Base-by-base conservation (phyloP, 2,113 vertebrate genomes). In the Sterrhoptilus dennistouni region DNA sequence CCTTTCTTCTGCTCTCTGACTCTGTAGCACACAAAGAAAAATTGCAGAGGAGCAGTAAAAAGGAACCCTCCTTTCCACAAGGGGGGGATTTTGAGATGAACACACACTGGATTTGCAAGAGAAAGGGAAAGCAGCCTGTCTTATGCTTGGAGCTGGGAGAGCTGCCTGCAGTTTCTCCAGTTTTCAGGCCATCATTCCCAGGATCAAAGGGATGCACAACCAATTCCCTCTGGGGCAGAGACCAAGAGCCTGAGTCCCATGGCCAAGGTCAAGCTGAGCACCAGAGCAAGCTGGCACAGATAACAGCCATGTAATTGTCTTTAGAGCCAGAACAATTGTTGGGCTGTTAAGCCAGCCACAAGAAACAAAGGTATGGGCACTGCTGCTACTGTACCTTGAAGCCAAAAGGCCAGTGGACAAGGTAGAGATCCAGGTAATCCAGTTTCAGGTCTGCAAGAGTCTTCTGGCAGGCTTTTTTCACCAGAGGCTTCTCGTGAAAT, bases 321-420 rank as follows among this genome's bases (percentile, higher is more conserved):
- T 27, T 45, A 25, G 29, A 60, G 35, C 14, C 66, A 54, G 9
- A 65, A 21, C 11, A 80, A 20, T 0, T 29, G 25, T 9, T 61
- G n/a, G 36, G 49, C 49, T 76, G 21, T 56, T 78, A 93, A 63
- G 5, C 22, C 5, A 44, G 11, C 27, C 45, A 54, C 4, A 49
- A 78, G n/a, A 81, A 66, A 49, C 9, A 49, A 42, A 59, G 10
- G 2, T 27, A 44, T 18, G 31, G 24, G 10, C 5, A 12, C 5
- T 36, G 16, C 47, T 3, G 4, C 2, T n/a, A 45, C n/a, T 24
- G 6, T 95, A 99, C 99, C 99, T 99, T 98, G 25, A 99, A 98
- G 20, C 99, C 98, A 64, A 98, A 75, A 8, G 99, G 99, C 99
- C 99, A 99, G 87, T 99, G 99, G 11, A 99, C n/a, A 0, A 99